Evolutionary conservation across 1,140 invertebrate species (phyloP), one percentile per base, ranked within the genome.

Genomic region (Drosophila lacertosa): DNA sequence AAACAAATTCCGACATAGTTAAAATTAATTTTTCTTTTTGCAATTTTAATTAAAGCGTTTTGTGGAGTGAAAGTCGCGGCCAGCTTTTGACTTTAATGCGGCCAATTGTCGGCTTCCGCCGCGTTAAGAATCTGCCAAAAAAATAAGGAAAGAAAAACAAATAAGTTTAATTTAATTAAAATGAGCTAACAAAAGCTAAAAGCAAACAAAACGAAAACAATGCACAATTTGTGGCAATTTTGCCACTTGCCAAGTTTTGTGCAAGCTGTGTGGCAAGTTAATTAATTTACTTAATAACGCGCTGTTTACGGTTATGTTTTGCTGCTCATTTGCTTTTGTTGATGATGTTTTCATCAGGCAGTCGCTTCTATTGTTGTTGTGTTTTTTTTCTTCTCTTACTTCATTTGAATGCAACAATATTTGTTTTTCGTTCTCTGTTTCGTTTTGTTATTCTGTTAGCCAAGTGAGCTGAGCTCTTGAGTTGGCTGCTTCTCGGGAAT

Each of bases 61-160:
- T 71, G 57, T 54, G 40, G 51, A 77, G 81, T 88, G 81, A 86
- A 86, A 86, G 81, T 82, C 53, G 10, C 16, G 7, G 42, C 9
- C 37, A 40, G 11, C 40, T 62, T n/a, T n/a, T 66, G 29, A 16
- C 51, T 59, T 72, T 67, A 88, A 84, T 86, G 69, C 51, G 53
- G 81, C 55, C 81, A 86, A 86, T 86, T 86, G 82, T 88, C 62
- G 75, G 77, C 69, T 74, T 84, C 81, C 81, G 81, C 50, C 70
- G 72, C 70, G 71, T 59, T 71, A 71, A 74, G 53, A 75, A 67
- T 72, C 68, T 58, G 53, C 54, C 66, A 65, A 64, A 54, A 48
- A 71, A 75, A 62, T 63, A 72, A 83, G 65, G 47, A 48, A 67
- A 71, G 54, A 82, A 37, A 55, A 37, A 39, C 40, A 64, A 59